phyloP scores from a whole-genome alignment of 2,888 invertebrate genomes.

The Euplexia lucipara region DNA sequence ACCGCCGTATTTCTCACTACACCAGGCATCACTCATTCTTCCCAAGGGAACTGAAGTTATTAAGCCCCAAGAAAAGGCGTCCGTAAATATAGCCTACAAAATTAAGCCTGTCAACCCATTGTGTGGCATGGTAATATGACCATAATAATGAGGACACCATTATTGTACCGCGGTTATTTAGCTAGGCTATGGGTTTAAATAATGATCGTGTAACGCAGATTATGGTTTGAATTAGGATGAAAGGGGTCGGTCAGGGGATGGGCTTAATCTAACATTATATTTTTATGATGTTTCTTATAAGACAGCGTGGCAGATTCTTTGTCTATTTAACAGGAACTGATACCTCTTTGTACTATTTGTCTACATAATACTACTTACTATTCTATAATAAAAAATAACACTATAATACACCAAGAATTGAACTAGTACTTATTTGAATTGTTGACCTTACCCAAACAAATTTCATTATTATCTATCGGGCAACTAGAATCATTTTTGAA shows the following conservation, averaged over 20 bases:
- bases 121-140: slow-evolving; percentile 47
- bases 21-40: slow-evolving; percentile 29
- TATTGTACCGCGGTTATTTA: slow-evolving; percentile 34
- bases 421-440: too few species aligned
- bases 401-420: too few species aligned
- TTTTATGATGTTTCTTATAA: not conserved
- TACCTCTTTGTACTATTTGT: too few species aligned
- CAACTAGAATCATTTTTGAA: too few species aligned
- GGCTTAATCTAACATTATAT: not conserved
- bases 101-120: slow-evolving; percentile 60
- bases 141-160: slow-evolving; percentile 36
- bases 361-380: too few species aligned
- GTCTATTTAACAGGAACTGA: too few species aligned
- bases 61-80: slow-evolving; percentile 69
- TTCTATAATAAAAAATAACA: too few species aligned
- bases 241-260: slow-evolving; percentile 15
- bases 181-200: slow-evolving; percentile 37
- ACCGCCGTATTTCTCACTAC: not conserved
- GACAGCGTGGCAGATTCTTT: not conserved
- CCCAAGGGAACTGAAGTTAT: slow-evolving; percentile 70
- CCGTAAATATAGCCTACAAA: slow-evolving; percentile 62
- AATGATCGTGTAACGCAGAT: slow-evolving; percentile 44
- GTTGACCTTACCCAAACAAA: too few species aligned
- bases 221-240: slow-evolving; percentile 31
- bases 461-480: too few species aligned